Conservation (phyloP, 1,140 invertebrate genomes). For the Zaprionus kolodkinae region DNA sequence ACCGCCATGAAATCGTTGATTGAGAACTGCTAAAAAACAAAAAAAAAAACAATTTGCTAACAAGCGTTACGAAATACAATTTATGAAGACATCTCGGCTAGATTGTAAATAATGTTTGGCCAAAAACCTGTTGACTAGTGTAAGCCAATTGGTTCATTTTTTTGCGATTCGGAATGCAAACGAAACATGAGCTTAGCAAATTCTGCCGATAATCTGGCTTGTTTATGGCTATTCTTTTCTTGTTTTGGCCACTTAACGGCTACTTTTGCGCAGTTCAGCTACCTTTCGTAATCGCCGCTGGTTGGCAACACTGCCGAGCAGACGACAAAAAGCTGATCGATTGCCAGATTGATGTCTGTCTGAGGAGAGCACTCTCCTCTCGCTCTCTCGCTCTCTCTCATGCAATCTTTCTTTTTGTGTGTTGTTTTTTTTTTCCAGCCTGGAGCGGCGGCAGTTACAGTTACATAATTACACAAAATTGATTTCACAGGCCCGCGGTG, state of each 20-base stretch:
- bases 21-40: slow-evolving; percentile 13
- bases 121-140: slow-evolving; percentile 9
- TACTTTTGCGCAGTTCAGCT: neutral
- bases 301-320: neutral
- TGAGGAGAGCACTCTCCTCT: neutral
- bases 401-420: neutral
- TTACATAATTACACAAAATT: slow-evolving; percentile 73
- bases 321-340: slow-evolving; percentile 41
- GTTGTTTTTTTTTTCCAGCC: neutral
- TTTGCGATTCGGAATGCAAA: slow-evolving; percentile 1
- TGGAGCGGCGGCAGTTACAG: slow-evolving; percentile 51
- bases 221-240: too few relatives aligned
- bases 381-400: neutral
- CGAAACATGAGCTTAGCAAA: too few relatives aligned
- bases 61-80: neutral
- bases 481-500: slow-evolving; percentile 61
- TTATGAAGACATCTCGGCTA: neutral
- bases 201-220: neutral
- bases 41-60: too few relatives aligned
- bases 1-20: slow-evolving; percentile 23
- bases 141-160: neutral
- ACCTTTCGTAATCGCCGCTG: neutral
- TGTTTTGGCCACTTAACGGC: neutral
- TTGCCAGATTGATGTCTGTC: slow-evolving; percentile 15
- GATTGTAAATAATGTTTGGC: neutral